phyloP scores from a whole-genome alignment of 1,140 invertebrate species.

The Holcopasites calliopsidis region DNA sequence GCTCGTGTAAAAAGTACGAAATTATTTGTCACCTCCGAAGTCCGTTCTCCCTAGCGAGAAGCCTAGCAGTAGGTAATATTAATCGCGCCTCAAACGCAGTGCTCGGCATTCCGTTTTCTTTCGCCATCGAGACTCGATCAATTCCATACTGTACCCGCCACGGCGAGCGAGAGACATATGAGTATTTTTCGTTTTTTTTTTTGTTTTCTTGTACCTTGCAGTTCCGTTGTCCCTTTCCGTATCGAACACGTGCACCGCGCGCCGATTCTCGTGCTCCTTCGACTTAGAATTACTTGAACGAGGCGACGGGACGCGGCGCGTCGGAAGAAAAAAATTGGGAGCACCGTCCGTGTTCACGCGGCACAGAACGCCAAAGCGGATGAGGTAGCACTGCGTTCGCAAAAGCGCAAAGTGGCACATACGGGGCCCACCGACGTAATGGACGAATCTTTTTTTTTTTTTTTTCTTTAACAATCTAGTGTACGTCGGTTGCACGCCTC shows the following conservation, averaged over 20 bases:
- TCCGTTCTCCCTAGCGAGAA: background rate
- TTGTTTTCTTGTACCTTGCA: background rate
- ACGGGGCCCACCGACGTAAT: slow-evolving; percentile 45
- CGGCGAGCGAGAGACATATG: background rate
- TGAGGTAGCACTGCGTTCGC: slow-evolving; percentile 11
- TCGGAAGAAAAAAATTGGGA: background rate
- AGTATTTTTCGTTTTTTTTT: slow-evolving; percentile 1
- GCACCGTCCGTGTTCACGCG: background rate
- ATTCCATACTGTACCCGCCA: background rate
- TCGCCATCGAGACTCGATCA: background rate
- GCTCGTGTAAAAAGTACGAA: slow-evolving; percentile 42
- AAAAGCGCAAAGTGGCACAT: background rate
- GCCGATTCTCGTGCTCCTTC: background rate
- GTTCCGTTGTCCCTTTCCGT: background rate
- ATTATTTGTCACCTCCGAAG: slow-evolving; percentile 33
- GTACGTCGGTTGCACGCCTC: background rate
- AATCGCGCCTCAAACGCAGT: background rate
- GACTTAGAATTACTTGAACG: background rate
- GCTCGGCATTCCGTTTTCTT: slow-evolving; percentile 11
- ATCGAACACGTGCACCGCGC: background rate
- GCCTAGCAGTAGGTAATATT: too few relatives aligned
- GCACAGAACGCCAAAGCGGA: slow-evolving; percentile 9
- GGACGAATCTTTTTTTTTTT: slow-evolving; percentile 67
- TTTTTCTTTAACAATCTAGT: slow-evolving; percentile 44
- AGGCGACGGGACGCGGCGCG: background rate